Base-by-base conservation (phyloP, 1,140 invertebrate genomes). In the Caenorhabditis brenneri region DNA sequence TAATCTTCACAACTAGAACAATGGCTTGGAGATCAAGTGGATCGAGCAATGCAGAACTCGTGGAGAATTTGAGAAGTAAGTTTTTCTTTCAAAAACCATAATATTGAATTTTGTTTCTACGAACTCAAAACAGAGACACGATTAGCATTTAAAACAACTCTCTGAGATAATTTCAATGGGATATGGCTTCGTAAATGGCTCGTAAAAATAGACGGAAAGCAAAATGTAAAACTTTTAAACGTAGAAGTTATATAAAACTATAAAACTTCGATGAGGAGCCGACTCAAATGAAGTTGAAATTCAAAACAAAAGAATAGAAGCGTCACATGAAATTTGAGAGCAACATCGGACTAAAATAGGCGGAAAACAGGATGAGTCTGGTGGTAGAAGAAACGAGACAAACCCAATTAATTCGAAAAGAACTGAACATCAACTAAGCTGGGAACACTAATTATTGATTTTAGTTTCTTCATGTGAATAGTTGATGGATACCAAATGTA, bases 21-120 rank as follows among this genome's bases (percentile, higher is more conserved):
- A 86, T 86, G 85, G 85, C 85, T 2, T 86, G 85, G 85, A 85
- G 85, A 48, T 86, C 84, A 9, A 81, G 60, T 55, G 85, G 85
- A 10, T 29, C 33, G 22, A 79, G 15, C 24, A 86, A 86, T 36
- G 2, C 33, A 33, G 85, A 86, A 33, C 79, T 86, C 19, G 79
- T 86, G 16, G 31, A 48, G 10, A 80, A 84, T 22, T 79, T 86
- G 46, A 48, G 60, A 53, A 79, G 85, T 86, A 42, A 55, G 85
- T 81, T 69, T 80, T 74, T 3, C 4, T 74, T 33, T n/a, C n/a
- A n/a, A n/a, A n/a, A n/a, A n/a, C n/a, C n/a, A n/a, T n/a, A n/a
- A n/a, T n/a, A n/a, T n/a, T n/a, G n/a, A n/a, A n/a, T n/a, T n/a
- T n/a, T n/a, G n/a, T n/a, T n/a, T n/a, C n/a, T n/a, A n/a, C n/a